Base-by-base conservation (phyloP, 2,113 vertebrate genomes). In the Lipotes vexillifer region DNA sequence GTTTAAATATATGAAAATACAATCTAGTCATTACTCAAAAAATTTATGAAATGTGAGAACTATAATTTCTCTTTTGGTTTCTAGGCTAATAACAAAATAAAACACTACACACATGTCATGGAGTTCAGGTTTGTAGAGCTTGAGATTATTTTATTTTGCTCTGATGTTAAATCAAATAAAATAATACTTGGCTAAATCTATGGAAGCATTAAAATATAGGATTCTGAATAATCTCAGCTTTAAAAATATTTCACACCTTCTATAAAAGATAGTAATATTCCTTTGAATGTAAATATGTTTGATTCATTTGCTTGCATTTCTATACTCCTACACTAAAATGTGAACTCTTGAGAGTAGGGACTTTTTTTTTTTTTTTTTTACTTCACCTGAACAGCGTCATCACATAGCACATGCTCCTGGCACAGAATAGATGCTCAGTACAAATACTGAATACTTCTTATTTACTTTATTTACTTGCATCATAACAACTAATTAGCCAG, bases 1-100 rank as follows among this genome's bases (percentile, higher is more conserved):
- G 74, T 94, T 83, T 83, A 74, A 93, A 36, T 65, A 71, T 94
- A 69, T 81, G 74, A 87, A 93, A 97, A 55, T 81, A 33, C 11
- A 94, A 63, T 63, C 21, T 83, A 78, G 23, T n/a, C 27, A 12
- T 66, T 89, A 69, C 29, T 90, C 57, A 96, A 85, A 85, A 85
- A 29, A 80, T 77, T 94, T 96, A 33, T 94, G n/a, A 94, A 74
- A 71, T 75, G 18, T 90, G 41, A 93, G 46, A 94, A 25, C 36
- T 91, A 29, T 61, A 80, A 82, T 81, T 94, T 93, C 78, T 89
- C 11, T 85, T 81, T 92, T 33, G 4, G 12, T 75, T 90, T 75
- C 61, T 23, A 65, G 25, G 46, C 59, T 89, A 44, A 75, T 33
- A 88, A 72, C n/a, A 80, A 44, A 66, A 36, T 11, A 69, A 68